phyloP scores from a whole-genome alignment of 2,888 invertebrate species.

The Lamellibrachia columna region DNA sequence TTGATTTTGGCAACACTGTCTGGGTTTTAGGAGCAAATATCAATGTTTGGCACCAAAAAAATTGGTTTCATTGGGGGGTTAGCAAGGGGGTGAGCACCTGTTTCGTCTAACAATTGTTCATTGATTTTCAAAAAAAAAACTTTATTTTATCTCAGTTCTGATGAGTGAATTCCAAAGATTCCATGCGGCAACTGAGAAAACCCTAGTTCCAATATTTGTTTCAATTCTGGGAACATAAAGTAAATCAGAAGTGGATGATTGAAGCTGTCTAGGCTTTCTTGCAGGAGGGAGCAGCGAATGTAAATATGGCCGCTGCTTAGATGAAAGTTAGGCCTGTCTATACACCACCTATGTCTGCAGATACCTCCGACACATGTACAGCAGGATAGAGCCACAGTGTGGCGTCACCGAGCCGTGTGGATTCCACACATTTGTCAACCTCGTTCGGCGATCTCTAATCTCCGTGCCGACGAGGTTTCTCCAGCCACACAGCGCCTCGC shows the following conservation, averaged over 20 bases:
- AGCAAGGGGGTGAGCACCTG: too few species aligned
- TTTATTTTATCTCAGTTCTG: too few species aligned
- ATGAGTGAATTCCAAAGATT: too few species aligned
- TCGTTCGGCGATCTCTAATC: slow-evolving; percentile 18
- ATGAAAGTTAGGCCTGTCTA: background rate
- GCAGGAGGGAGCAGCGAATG: too few species aligned
- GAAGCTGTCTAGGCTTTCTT: too few species aligned
- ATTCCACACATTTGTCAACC: background rate
- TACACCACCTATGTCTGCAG: background rate
- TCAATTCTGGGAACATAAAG: too few species aligned
- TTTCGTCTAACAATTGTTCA: too few species aligned
- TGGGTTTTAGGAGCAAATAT: background rate
- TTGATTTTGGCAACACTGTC: background rate
- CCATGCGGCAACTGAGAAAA: too few species aligned
- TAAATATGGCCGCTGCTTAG: too few species aligned
- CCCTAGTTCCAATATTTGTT: too few species aligned
- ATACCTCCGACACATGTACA: background rate
- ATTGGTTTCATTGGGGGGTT: background rate
- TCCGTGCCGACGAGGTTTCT: slow-evolving; percentile 22
- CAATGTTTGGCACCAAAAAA: background rate
- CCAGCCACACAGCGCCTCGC: slow-evolving; percentile 22
- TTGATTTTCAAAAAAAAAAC: too few species aligned
- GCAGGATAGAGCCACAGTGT: background rate
- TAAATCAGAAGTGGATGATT: too few species aligned
- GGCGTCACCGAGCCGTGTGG: background rate